A percentile compares a stretch with the other conserved stretches of the same genome.
These are phyloP conservation scores for Heterochromis multidens DNA, from an alignment of 2,113 vertebrate species.

Conservation along the genomic window DNA sequence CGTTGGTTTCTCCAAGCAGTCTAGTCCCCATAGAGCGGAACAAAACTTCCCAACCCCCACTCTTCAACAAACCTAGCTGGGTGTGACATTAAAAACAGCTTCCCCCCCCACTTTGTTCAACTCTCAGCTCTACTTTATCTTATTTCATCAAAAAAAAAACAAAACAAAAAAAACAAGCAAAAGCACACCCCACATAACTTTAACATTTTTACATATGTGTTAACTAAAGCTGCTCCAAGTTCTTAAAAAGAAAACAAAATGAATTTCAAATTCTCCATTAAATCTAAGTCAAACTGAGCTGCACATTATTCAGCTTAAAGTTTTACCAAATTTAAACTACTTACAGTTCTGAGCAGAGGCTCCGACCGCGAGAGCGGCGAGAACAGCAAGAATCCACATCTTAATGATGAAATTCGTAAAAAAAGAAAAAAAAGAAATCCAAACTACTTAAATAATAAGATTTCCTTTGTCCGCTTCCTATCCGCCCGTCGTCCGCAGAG, in stretches of 20 bases:
- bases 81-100: not conserved
- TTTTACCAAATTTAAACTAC: not conserved
- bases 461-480: not conserved
- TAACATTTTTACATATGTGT: fast-evolving
- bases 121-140: too few species aligned
- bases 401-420: constrained; percentile 41
- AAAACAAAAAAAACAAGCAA: too few species aligned
- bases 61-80: not conserved
- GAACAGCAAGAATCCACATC: constrained; percentile 37
- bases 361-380: constrained; percentile 40
- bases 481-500: constrained; percentile 5
- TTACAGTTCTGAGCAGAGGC: constrained; percentile 31
- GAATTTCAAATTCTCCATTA: too few species aligned
- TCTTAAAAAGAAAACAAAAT: too few species aligned
- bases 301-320: not conserved
- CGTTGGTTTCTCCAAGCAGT: constrained; percentile 62
- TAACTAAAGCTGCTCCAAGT: not conserved
- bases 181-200: fast-evolving
- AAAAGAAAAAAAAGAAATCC: not conserved
- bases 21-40: not conserved
- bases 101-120: too few species aligned
- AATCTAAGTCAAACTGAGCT: not conserved
- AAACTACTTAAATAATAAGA: not conserved
- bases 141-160: too few species aligned
- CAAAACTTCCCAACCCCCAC: constrained; percentile 59